A percentile compares a stretch with the other conserved stretches of the same genome.
phyloP scores from a whole-genome alignment of 2,888 invertebrate genomes.

The Ophion ventricosus region DNA sequence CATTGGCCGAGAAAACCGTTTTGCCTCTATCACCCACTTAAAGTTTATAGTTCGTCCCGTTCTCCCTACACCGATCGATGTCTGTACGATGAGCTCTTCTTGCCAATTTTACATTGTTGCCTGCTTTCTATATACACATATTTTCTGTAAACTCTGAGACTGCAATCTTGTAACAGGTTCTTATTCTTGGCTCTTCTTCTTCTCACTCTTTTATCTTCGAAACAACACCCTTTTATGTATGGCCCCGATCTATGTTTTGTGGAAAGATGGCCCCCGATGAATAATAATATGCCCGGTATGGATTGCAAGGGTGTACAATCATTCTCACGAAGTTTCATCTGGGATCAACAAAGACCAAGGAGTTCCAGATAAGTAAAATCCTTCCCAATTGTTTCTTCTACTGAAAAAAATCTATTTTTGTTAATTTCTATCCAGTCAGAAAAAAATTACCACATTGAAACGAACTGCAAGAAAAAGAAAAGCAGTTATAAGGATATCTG shows the following conservation, averaged over 20 bases:
- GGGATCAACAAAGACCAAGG: too few species aligned
- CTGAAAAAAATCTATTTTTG: too few species aligned
- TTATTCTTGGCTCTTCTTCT: constrained; percentile 28
- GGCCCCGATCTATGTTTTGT: neutral
- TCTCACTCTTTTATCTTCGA: constrained; percentile 30
- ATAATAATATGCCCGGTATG: constrained; percentile 14
- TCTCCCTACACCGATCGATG: constrained; percentile 37
- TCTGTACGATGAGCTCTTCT: constrained; percentile 11
- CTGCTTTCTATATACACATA: constrained; percentile 1
- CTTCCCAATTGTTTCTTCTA: too few species aligned
- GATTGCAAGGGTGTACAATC: neutral
- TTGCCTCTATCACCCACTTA: constrained; percentile 63
- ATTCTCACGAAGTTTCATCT: constrained; percentile 7
- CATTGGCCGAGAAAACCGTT: constrained; percentile 62
- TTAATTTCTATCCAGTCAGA: too few species aligned
- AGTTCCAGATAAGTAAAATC: too few species aligned
- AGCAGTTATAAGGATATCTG: too few species aligned
- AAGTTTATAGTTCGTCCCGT: constrained; percentile 60
- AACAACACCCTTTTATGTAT: constrained; percentile 9
- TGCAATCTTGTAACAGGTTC: constrained; percentile 11
- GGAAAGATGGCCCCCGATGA: constrained; percentile 38
- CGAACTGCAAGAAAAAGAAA: too few species aligned
- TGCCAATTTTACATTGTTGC: constrained; percentile 29
- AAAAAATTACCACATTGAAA: too few species aligned
- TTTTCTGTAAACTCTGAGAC: constrained; percentile 2